Evolutionary conservation across 2,113 vertebrate species (phyloP).

Genomic region (Solea senegalensis): DNA sequence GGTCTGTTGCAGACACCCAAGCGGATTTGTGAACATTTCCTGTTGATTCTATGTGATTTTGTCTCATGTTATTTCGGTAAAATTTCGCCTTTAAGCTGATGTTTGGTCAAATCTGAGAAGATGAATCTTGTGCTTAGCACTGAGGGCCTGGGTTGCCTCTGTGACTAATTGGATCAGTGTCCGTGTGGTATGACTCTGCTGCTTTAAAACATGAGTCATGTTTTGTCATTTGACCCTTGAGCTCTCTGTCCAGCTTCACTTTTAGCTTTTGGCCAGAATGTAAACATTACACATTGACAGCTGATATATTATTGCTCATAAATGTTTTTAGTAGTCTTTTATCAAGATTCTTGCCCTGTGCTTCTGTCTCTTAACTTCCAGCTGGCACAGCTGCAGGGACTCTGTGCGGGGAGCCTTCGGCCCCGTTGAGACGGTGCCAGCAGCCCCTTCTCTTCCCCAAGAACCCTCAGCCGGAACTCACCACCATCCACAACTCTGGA

Average conservation of each 20-base stretch:
- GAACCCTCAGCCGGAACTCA: constrained; percentile 73
- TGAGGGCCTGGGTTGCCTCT: constrained; percentile 35
- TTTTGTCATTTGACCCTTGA: constrained; percentile 35
- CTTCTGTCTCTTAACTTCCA: constrained; percentile 39
- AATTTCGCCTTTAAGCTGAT: constrained; percentile 23
- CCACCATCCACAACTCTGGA: constrained; percentile 75
- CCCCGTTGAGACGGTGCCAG: constrained; percentile 82
- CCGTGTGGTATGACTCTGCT: constrained; percentile 60
- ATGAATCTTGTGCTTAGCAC: constrained; percentile 34
- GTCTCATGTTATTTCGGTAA: constrained; percentile 34
- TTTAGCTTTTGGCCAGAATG: not conserved
- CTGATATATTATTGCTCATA: not conserved
- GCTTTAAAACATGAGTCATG: constrained; percentile 54
- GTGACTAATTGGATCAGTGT: constrained; percentile 62
- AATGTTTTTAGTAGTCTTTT: not conserved
- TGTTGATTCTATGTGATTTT: constrained; percentile 48
- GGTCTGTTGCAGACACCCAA: constrained; percentile 47
- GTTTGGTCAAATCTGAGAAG: constrained; percentile 46
- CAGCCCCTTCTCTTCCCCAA: constrained; percentile 80
- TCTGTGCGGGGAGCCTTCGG: constrained; percentile 82
- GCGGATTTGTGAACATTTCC: constrained; percentile 61
- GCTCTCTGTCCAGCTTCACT: constrained; percentile 41
- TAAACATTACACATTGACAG: not conserved
- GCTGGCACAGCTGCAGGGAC: constrained; percentile 76
- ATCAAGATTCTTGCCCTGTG: not conserved